Evolutionary conservation across 2,888 invertebrate genomes (phyloP).

Genomic region (Resseliella maxima): DNA sequence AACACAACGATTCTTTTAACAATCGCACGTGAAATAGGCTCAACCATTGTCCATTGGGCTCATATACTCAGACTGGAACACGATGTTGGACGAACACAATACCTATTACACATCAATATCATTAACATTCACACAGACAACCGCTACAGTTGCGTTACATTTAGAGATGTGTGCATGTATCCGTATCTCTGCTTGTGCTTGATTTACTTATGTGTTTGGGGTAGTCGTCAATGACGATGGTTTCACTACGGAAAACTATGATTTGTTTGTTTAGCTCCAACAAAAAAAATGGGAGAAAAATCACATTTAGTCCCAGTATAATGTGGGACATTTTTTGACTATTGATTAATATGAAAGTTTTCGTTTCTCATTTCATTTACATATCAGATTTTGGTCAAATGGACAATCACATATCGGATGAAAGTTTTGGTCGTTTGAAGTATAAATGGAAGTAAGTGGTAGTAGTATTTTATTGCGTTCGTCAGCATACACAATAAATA

Average conservation of each 20-base stretch:
- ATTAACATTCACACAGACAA: no score
- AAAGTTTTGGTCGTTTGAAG: background rate
- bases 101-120: no score
- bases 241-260: background rate
- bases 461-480: constrained; percentile 35
- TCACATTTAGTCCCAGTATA: background rate
- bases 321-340: constrained; percentile 7
- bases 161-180: no score
- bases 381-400: constrained; percentile 28
- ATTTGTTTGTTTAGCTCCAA: background rate
- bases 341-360: constrained; percentile 43
- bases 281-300: background rate
- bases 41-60: background rate
- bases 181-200: no score
- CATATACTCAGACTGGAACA: background rate
- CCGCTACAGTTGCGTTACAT: no score
- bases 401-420: background rate
- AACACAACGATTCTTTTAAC: background rate
- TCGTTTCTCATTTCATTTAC: constrained; percentile 31
- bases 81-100: no score
- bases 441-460: background rate
- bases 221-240: no score
- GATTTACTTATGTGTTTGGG: no score
- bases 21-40: background rate
- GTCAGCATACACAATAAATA: constrained; percentile 35